A percentile compares a stretch with the other conserved stretches of the same genome.
Evolutionary conservation across 2,888 invertebrate genomes (phyloP).

Genomic region (Ennomos erosarius): DNA sequence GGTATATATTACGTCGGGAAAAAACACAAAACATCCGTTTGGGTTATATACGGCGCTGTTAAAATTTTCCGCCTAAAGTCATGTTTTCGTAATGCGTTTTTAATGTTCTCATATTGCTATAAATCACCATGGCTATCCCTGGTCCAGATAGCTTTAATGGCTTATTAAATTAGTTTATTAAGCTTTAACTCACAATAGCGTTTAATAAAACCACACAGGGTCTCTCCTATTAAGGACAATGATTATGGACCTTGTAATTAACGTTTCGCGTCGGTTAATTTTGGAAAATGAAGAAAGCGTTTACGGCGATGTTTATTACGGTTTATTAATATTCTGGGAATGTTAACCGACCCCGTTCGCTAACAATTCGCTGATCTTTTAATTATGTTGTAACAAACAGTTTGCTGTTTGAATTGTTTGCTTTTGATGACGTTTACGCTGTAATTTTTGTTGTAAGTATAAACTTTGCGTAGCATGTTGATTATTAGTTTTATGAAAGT

Average conservation of each 20-base stretch:
- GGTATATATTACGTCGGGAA: conserved; percentile 46
- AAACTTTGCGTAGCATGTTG: no score
- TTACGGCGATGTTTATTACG: conserved; percentile 26
- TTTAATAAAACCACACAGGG: conserved; percentile 51
- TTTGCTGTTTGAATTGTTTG: conserved; percentile 6
- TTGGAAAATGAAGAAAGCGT: conserved; percentile 28
- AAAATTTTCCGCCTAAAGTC: conserved; percentile 81
- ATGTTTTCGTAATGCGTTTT: conserved; percentile 85
- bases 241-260: conserved; percentile 37
- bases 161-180: conserved; percentile 80
- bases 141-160: conserved; percentile 84
- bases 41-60: conserved; percentile 72
- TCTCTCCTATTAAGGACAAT: conserved; percentile 47
- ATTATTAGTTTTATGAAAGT: no score
- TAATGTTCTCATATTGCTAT: conserved; percentile 85
- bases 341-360: conserved; percentile 12
- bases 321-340: conserved; percentile 26
- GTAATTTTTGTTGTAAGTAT: no score
- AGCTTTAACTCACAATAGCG: conserved; percentile 54
- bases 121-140: conserved; percentile 81
- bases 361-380: conserved; percentile 20
- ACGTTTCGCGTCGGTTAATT: conserved; percentile 31
- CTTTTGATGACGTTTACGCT: neutral
- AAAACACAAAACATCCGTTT: conserved; percentile 69
- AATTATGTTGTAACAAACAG: conserved; percentile 14